Base-by-base conservation (phyloP, 2,797 vertebrate species). In the Lepus oiostolus region DNA sequence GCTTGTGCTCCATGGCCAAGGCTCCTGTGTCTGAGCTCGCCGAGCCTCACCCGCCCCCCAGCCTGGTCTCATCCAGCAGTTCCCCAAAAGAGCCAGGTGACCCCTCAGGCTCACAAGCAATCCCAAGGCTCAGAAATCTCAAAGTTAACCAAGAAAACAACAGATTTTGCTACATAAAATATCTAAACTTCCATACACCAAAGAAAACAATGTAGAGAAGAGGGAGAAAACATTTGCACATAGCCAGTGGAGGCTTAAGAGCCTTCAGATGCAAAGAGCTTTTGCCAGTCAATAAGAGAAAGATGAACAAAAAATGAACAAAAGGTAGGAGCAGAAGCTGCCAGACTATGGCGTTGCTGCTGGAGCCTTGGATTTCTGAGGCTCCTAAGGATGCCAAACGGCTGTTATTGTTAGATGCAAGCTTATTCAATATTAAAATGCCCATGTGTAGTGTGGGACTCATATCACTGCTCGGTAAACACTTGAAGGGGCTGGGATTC, bases 351-450 rank as follows among this genome's bases (percentile, higher is more conserved):
- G 65, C 47, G 1, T 13, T 1, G 0, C 75, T 76, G 70, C 17
- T 52, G 85, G 77, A 52, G 47, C 77, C 88, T 60, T 86, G 76
- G 90, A 84, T 72, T 89, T 81, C 30, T 17, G n/a, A 70, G 63
- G 67, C 83, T 86, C 77, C 85, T 5, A 17, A 88, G 91, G 88
- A 68, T 82, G 67, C 83, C 95, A 95, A 97, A 88, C 54, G 38
- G 85, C 80, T 96, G 95, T 77, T 93, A 62, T 85, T 84, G 87
- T 93, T 97, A 95, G 96, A 94, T 95, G 94, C 93, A 88, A 74
- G 94, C 85, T 95, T 95, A 96, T 97, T 97, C 91, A 97, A 95
- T 97, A 97, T 97, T 97, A 88, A 97, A 95, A 96, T 67, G 71
- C 19, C 87, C 75, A 81, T 94, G 94, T 92, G 35, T 72, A 95